Conservation (phyloP, 2,888 invertebrate genomes). For the Venustoraphidia nigricollis region DNA sequence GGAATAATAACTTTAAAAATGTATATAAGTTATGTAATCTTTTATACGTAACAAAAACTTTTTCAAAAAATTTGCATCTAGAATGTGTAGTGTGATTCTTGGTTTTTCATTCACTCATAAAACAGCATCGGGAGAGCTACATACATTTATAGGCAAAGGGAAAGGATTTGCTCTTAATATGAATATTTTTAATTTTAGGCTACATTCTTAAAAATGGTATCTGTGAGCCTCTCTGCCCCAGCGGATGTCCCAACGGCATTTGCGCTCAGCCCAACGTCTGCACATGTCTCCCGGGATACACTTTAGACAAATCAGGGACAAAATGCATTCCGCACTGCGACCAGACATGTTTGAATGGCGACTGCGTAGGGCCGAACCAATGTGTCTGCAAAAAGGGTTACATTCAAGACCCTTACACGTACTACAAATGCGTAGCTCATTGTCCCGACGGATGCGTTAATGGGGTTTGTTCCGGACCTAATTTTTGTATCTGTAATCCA, state of each 20-base stretch:
- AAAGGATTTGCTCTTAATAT: not conserved
- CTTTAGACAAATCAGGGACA: constrained; percentile 21
- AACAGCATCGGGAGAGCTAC: no score
- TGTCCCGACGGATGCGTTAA: constrained; percentile 60
- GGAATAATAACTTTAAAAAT: no score
- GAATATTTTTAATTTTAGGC: constrained; percentile 6
- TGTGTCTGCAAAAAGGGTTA: constrained; percentile 22
- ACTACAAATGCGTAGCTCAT: constrained; percentile 31
- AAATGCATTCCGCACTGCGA: constrained; percentile 27
- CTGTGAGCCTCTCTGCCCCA: constrained; percentile 25
- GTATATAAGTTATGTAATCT: no score
- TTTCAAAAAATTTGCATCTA: no score
- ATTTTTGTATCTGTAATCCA: constrained; percentile 55
- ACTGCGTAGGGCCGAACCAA: constrained; percentile 25
- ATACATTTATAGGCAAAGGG: no score
- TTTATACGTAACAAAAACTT: no score
- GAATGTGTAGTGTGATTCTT: no score
- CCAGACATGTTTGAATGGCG: constrained; percentile 36
- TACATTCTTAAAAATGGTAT: constrained; percentile 13
- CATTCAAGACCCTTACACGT: constrained; percentile 16
- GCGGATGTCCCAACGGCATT: constrained; percentile 32
- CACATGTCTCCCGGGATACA: constrained; percentile 19
- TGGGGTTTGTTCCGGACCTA: constrained; percentile 55
- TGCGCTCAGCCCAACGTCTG: constrained; percentile 31
- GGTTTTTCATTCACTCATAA: no score